Evolutionary conservation across 2,113 vertebrate species (phyloP).

Genomic region (Pelobates fuscus): DNA sequence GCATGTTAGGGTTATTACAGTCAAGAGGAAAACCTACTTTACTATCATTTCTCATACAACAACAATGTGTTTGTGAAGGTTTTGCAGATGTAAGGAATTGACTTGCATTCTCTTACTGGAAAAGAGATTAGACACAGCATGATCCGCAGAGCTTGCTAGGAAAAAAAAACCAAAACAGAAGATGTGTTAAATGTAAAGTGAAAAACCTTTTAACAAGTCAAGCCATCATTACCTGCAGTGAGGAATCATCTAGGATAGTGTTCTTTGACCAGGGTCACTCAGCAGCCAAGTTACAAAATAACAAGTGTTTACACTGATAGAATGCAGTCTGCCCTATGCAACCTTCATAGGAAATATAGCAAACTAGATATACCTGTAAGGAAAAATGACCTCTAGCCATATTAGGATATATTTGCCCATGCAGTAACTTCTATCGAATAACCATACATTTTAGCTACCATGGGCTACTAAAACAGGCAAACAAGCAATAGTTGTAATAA

Average conservation of each 20-base stretch:
- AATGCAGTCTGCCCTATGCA: neutral
- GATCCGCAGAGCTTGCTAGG: neutral
- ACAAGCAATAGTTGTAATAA: too few species aligned
- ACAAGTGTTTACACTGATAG: neutral
- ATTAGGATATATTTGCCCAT: too few species aligned
- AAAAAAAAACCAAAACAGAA: neutral
- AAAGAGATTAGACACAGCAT: conserved; percentile 8
- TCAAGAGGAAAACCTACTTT: conserved; percentile 7
- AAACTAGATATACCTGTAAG: too few species aligned
- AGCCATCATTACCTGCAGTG: conserved; percentile 2
- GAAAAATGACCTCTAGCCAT: too few species aligned
- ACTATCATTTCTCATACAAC: neutral
- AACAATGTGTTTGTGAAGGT: conserved; percentile 12
- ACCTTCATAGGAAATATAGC: too few species aligned
- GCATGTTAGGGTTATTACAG: neutral
- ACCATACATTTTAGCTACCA: too few species aligned
- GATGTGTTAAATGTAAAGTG: conserved; percentile 2
- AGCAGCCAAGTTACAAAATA: neutral
- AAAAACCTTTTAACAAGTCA: conserved; percentile 23
- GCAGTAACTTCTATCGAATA: too few species aligned
- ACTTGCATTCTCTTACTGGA: neutral
- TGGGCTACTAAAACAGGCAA: too few species aligned
- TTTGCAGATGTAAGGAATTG: neutral
- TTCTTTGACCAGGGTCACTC: conserved; percentile 9
- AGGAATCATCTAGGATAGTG: neutral